Evolutionary conservation across 92 coral and sea anemone genomes (phyloP).

Genomic region (Actinernus sp.): DNA sequence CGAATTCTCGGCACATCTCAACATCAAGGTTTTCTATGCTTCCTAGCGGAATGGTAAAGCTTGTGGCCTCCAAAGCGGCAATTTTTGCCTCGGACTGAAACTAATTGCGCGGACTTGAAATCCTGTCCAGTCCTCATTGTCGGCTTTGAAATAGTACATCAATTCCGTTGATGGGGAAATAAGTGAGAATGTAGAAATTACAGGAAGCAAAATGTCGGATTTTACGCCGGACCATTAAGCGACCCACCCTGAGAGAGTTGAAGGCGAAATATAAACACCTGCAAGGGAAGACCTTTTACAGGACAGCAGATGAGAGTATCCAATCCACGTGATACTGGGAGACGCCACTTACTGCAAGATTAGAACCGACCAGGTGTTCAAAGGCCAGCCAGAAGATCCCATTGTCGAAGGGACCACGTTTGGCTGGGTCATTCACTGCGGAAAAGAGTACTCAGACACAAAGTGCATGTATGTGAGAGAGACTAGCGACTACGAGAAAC

Average conservation of each 20-base stretch:
- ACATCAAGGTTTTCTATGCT: no score
- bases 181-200: constrained; percentile 22
- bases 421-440: constrained; percentile 58
- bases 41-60: no score
- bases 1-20: no score
- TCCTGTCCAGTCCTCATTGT: no score
- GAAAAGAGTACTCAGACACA: no score
- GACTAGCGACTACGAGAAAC: constrained; percentile 10
- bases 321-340: constrained; percentile 44
- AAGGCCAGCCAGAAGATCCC: no score
- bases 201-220: constrained; percentile 31
- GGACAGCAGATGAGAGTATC: constrained; percentile 26
- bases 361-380: constrained; percentile 39
- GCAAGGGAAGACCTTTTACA: constrained; percentile 34
- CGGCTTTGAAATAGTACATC: no score
- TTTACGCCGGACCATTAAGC: constrained; percentile 34
- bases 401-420: no score
- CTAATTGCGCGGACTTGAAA: no score
- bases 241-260: constrained; percentile 39
- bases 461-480: no score
- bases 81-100: no score
- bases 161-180: constrained; percentile 34
- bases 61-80: no score
- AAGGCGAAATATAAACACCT: constrained; percentile 30
- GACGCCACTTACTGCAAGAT: constrained; percentile 38